Base-by-base conservation (phyloP, 2,113 vertebrate genomes). In the Pterophyllum scalare region DNA sequence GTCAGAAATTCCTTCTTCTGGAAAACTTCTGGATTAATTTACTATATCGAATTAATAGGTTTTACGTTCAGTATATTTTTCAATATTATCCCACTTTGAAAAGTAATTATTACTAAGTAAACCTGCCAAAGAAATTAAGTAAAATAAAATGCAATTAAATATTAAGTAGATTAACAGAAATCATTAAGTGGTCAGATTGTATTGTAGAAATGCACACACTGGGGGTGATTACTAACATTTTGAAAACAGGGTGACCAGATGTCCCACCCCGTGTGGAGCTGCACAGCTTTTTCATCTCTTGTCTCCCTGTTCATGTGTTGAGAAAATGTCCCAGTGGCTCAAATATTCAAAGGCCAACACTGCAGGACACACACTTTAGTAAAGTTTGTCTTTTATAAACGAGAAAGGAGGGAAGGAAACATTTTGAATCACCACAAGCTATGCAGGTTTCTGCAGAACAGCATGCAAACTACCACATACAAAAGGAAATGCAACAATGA, bases 181-280 rank as follows among this genome's bases (percentile, higher is more conserved):
- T 67, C 22, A 24, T 20, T 65, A 10, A 46, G 1, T 10, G 0
- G 62, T 43, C 62, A 65, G 2, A 13, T 43, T 65, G 17, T 67
- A 5, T 14, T 46, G 62, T 67, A 1, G 14, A 46, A 65, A 3
- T 6, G 15, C 22, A 4, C 1, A 13, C 0, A 14, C 24, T 2
- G 0, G 62, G 62, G 24, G 24, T 19, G 64, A 65, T 65, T 19
- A 52, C 7, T 19, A 19, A 19, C 62, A 0, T 2, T n/a, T 15
- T 49, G 14, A 28, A 22, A 64, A 64, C n/a, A 67, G 35, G 35
- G 40, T 35, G 22, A n/a, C 12, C 8, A 0, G 35, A 46, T 46
- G 43, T 46, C 13, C 4, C 13, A 46, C 43, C 24, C 40, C 8
- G 40, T 5, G 35, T 0, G 35, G 62, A 46, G 62, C 38, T 43